Evolutionary conservation across 1,140 invertebrate genomes (phyloP), one percentile per base, ranked within the genome.

Genomic region (Euura lappo): DNA sequence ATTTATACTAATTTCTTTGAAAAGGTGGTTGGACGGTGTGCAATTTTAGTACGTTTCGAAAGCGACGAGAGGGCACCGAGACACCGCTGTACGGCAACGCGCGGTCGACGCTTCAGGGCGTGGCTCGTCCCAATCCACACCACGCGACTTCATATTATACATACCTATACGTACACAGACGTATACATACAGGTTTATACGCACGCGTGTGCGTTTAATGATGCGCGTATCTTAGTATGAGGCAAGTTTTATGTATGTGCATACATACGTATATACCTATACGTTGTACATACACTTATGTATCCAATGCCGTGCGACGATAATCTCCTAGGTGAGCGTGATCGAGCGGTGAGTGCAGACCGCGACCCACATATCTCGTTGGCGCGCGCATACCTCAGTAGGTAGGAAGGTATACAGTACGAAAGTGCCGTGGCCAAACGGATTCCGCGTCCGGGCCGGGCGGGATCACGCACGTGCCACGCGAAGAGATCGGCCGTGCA

Each of bases 51-150:
- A 28, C 28, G 28, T 28, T 28, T 28, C 28, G 28, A 28, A 28
- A 28, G 28, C 28, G 28, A 1, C 28, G 28, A 28, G 28, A 28
- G 28, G 28, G 28, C 28, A 28, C 28, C 28, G 28, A 28, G 28
- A 28, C 28, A 28, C 28, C 28, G 3, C 28, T 45, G 6, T 45
- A 11, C 42, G 42, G 28, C 28, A 28, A 28, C 4, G 47, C 66
- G 66, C 71, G 68, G 67, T 72, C 47, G 28, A 28, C 45, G 42
- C 67, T 47, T 65, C 70, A 75, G 69, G 72, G 74, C 72, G 72
- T 73, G 71, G 72, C 71, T 71, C 69, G 44, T 68, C 66, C 66
- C 66, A 44, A 68, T 68, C 13, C 10, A 10, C 44, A 68, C 66
- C 66, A 8, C 66, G 13, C 28, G 10, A 4, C 51, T 7, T 51